phyloP scores from a whole-genome alignment of 1,140 invertebrate genomes.

The roundworm (Caenorhabditis elegans) region DNA sequence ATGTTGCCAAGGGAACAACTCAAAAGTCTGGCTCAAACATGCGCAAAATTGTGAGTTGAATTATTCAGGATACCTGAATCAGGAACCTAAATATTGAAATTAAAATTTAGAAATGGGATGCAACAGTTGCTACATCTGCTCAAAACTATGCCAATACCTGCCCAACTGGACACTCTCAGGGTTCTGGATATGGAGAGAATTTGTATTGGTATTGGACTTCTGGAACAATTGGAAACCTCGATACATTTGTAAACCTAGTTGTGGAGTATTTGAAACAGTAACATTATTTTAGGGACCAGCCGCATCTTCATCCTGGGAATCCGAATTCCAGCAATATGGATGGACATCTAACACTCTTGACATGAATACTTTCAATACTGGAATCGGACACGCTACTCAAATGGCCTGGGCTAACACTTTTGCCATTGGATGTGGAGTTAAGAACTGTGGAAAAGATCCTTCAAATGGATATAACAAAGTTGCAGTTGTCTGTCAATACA shows the following conservation, averaged over 20 bases:
- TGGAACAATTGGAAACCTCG: neutral
- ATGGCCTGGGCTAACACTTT: neutral
- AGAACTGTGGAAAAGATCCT: slow-evolving; percentile 6
- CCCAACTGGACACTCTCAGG: slow-evolving; percentile 3
- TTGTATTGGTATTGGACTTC: neutral
- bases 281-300: too few species aligned
- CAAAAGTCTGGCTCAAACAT: neutral
- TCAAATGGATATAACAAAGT: neutral
- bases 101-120: neutral
- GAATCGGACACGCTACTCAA: slow-evolving; percentile 27
- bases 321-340: slow-evolving; percentile 17
- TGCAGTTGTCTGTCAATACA: neutral
- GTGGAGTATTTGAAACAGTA: too few species aligned
- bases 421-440: neutral
- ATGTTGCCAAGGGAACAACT: neutral
- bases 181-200: neutral
- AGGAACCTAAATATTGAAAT: neutral
- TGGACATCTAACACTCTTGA: neutral
- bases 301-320: neutral
- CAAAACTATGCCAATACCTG: slow-evolving; percentile 6
- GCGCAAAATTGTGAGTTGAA: neutral
- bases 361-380: neutral
- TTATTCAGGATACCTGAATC: too few species aligned
- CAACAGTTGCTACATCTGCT: neutral
- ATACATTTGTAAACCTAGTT: too few species aligned